Base-by-base conservation (phyloP, 2,888 invertebrate genomes). In the Latheticus oryzae region DNA sequence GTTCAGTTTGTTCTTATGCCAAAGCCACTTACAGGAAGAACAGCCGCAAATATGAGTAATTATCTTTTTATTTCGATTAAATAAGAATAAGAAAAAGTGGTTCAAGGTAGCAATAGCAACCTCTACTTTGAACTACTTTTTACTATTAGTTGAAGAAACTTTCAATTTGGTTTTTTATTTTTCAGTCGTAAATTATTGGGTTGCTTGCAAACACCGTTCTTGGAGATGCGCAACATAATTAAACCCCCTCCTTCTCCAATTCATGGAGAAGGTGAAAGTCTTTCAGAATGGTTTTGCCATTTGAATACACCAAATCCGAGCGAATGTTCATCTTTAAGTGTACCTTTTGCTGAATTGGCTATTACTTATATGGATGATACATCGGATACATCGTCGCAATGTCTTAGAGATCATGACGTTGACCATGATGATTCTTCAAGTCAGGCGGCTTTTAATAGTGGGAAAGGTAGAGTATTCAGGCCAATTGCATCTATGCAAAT, bases 1-100 rank as follows among this genome's bases (percentile, higher is more conserved):
- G 85, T 66, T 84, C 84, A 3, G 82, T 85, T 13, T 85, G 85
- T 67, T 76, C 82, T 2, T 85, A 85, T 65, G 83, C 84, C 1
- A 82, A 81, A 65, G 79, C 82, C 28, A 83, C 84, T 1, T 85
- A 85, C 63, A 81, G 82, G 51, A 83, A 83, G 65, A 70, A 67
- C 63, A 64, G 71, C 59, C 69, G 71, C 48, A 74, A 79, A 61
- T 78, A 81, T 56, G 81, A 81, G 81, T 82, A 74, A 72, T 80
- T 78, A 37, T 23, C 4, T 37, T 37, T 37, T 37, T 4, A 2
- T 45, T 8, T 19, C 16, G 19, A n/a, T 2, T 19, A 19, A 7
- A 13, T 7, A 28, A 28, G 12, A 28, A 8, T 11, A 12, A 28
- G 11, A 2, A 28, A 12, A 28, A 28, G 12, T 11, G 24, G n/a